Evolutionary conservation across 2,888 invertebrate genomes (phyloP).

Genomic region (Rhimphoctona megacephalus): DNA sequence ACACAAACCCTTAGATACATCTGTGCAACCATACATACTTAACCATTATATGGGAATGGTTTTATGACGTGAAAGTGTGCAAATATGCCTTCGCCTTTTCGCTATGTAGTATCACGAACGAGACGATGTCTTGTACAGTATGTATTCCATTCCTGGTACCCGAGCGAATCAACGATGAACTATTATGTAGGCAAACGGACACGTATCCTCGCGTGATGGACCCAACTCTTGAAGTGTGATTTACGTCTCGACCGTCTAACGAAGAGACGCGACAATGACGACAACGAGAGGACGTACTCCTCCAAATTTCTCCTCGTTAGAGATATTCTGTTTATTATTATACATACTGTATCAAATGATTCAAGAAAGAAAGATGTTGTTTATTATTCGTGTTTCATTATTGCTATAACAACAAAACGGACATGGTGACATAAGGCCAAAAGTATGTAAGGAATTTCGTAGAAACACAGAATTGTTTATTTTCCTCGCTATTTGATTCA

Average conservation of each 20-base stretch:
- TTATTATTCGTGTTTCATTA: constrained; percentile 23
- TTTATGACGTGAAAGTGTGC: constrained; percentile 42
- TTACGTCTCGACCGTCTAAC: constrained; percentile 60
- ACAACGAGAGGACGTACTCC: constrained; percentile 50
- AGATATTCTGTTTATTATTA: constrained; percentile 40
- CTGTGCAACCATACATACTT: background rate
- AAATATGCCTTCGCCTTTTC: constrained; percentile 39
- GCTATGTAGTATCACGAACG: background rate
- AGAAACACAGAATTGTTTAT: background rate
- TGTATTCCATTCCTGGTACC: constrained; percentile 38
- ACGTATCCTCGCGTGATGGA: constrained; percentile 64
- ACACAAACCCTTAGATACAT: background rate
- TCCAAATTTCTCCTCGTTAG: constrained; percentile 37
- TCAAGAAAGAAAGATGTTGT: background rate
- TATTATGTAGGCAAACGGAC: constrained; percentile 69
- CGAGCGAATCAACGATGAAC: constrained; percentile 65
- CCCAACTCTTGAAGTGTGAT: constrained; percentile 59
- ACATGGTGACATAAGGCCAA: constrained; percentile 1
- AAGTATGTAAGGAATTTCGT: constrained; percentile 3
- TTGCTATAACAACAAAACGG: constrained; percentile 42
- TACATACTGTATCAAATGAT: background rate
- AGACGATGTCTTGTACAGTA: background rate
- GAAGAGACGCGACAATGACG: constrained; percentile 56
- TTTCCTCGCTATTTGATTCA: no score
- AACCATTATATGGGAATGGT: constrained; percentile 37